Evolutionary conservation across 2,113 vertebrate genomes (phyloP), one percentile per base, ranked within the genome.

Genomic region (Apteryx mantelli): DNA sequence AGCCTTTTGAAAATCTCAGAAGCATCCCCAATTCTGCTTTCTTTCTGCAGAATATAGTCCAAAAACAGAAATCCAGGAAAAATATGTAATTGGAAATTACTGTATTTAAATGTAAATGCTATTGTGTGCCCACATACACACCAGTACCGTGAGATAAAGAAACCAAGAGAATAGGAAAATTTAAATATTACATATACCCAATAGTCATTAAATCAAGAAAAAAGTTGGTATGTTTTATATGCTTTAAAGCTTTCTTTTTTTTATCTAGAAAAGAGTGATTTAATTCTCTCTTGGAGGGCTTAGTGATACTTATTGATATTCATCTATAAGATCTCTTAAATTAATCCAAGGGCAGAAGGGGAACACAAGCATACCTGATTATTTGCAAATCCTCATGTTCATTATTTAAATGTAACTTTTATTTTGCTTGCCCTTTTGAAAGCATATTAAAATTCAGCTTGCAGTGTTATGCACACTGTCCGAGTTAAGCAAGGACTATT

Each of bases 211-310:
- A 93, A 52, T 3, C 53, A 48, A 9, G 38, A 56, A 55, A 82
- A 36, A 5, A 36, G 3, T 7, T 26, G 3, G 1, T 44, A 8
- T 77, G 28, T 63, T 89, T 87, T 34, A 18, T 38, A 22, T 34
- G 30, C 8, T 88, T 74, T 50, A 21, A 46, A 26, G 26, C 2
- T 69, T 85, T 53, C 1, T 6, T 24, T 44, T 76, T 71, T 83
- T 52, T 28, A 22, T 28, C 8, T 60, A 14, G 66, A 36, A 81
- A 38, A n/a, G 0, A 74, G 15, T 34, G 1, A 46, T 73, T 75
- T 53, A 15, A 2, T 66, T 81, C 13, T 7, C 3, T 48, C 0
- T 0, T 42, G 38, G 21, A 83, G 13, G 3, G 1, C 9, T 89
- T 77, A 34, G 24, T 55, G 9, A 52, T 83, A 88, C 91, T 74